These are phyloP conservation scores for Botia kubotai DNA, from an alignment of 2,797 vertebrate species.

Conservation along the genomic window DNA sequence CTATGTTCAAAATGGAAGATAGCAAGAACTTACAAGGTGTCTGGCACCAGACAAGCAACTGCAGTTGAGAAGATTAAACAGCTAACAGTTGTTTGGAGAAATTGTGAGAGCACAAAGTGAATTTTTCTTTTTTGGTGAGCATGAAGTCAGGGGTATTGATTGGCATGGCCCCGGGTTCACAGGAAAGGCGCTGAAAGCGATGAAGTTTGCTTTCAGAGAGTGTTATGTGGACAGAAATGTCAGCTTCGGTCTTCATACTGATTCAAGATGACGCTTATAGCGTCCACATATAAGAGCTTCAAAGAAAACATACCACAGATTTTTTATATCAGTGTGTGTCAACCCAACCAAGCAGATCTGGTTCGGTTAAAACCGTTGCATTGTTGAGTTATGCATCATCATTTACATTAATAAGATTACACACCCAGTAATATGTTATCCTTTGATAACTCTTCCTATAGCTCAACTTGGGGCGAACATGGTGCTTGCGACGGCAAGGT, in stretches of 20 bases:
- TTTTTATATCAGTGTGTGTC: background rate
- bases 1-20: no score
- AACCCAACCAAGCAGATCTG: background rate
- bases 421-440: background rate
- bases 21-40: no score
- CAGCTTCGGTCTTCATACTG: conserved; percentile 36
- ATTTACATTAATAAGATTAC: conserved; percentile 4
- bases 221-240: background rate
- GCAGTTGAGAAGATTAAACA: no score
- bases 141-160: background rate
- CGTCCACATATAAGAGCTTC: conserved; percentile 39
- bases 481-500: no score
- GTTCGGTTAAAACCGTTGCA: background rate
- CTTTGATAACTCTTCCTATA: background rate
- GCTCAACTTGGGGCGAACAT: no score
- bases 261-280: conserved; percentile 24
- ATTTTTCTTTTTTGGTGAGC: background rate
- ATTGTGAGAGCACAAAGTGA: background rate
- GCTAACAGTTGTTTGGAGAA: conserved; percentile 1
- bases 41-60: no score
- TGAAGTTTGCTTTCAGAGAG: background rate
- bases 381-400: background rate
- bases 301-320: conserved; percentile 24
- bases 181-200: background rate
- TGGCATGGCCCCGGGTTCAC: background rate